Evolutionary conservation across 1,140 invertebrate genomes (phyloP).

Genomic region (Papilio polyxenes): DNA sequence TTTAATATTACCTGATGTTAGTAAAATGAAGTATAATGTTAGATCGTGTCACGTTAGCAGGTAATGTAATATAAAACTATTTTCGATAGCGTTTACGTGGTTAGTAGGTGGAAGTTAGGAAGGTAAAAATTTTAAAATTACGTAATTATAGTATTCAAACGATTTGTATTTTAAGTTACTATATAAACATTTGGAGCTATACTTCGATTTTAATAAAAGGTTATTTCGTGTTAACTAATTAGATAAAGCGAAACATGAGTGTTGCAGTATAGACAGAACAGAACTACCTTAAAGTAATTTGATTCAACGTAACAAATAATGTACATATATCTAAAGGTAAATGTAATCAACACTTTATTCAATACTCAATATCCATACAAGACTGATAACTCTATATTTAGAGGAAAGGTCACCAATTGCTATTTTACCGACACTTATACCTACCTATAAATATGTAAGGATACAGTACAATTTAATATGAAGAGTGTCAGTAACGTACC

Average conservation of each 20-base stretch:
- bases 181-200: background rate
- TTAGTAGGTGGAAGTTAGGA: background rate
- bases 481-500: conserved; percentile 52
- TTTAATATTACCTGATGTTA: background rate
- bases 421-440: too few species aligned
- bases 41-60: background rate
- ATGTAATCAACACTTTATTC: too few species aligned
- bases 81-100: background rate
- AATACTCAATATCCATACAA: too few species aligned
- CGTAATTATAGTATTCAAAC: background rate
- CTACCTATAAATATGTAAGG: too few species aligned
- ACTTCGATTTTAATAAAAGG: background rate
- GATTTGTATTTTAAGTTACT: background rate
- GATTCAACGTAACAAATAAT: too few species aligned
- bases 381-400: too few species aligned
- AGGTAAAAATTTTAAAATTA: background rate
- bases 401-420: too few species aligned
- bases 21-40: background rate
- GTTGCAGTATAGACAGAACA: background rate
- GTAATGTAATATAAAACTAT: background rate
- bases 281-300: too few species aligned
- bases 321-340: too few species aligned
- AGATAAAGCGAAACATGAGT: background rate
- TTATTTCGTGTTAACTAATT: background rate
- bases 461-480: background rate